Evolutionary conservation across 2,888 invertebrate genomes (phyloP).

Genomic region (Agonopterix heracliana): DNA sequence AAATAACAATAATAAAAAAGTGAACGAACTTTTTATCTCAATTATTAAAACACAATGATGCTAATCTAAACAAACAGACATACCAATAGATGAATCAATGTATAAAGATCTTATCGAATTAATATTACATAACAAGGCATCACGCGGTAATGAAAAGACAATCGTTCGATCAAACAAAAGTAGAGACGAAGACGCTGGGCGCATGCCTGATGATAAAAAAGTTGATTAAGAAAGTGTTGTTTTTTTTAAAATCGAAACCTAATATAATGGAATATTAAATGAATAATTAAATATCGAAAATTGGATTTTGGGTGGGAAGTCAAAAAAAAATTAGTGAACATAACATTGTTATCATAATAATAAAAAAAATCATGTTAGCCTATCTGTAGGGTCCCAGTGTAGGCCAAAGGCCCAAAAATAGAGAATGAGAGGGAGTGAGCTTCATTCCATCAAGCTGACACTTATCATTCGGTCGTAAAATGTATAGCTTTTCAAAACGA

Average conservation of each 20-base stretch:
- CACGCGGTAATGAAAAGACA: slow-evolving; percentile 50
- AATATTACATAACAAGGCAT: slow-evolving; percentile 58
- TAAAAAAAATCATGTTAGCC: too few relatives aligned
- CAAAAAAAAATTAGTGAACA: too few relatives aligned
- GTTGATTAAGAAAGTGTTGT: not conserved
- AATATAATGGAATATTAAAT: not conserved
- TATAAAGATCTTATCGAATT: slow-evolving; percentile 55
- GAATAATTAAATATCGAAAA: too few relatives aligned
- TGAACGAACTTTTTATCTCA: slow-evolving; percentile 28
- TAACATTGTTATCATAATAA: too few relatives aligned
- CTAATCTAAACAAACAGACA: slow-evolving; percentile 37
- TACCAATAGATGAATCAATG: slow-evolving; percentile 45
- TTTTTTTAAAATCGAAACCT: not conserved
- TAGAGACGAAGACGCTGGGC: slow-evolving; percentile 26
- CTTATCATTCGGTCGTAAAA: too few relatives aligned
- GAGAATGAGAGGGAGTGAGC: too few relatives aligned
- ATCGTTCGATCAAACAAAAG: slow-evolving; percentile 47
- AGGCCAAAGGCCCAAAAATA: too few relatives aligned
- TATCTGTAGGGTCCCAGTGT: too few relatives aligned
- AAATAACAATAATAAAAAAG: too few relatives aligned
- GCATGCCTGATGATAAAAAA: slow-evolving; percentile 15
- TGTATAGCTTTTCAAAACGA: too few relatives aligned
- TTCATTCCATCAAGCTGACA: too few relatives aligned
- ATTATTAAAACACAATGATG: slow-evolving; percentile 38
- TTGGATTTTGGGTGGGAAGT: too few relatives aligned